Evolutionary conservation across 2,113 vertebrate species (phyloP), one percentile per base, ranked within the genome.

Genomic region (Stomatorhinus ivindoensis): DNA sequence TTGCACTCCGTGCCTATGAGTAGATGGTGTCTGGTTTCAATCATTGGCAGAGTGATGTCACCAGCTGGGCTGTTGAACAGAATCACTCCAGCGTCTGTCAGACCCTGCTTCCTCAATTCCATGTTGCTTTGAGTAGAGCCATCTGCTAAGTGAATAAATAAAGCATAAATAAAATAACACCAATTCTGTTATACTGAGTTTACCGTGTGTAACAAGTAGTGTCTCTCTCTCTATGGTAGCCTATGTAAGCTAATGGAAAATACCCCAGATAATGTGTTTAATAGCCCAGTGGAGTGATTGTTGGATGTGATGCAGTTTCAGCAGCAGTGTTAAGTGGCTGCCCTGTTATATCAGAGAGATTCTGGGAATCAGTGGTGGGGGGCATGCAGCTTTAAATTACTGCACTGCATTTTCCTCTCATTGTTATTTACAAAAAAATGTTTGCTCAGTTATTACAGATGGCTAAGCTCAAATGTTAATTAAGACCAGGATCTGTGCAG

Each of bases 381-480:
- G 88, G 15, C 76, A 90, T 86, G 89, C 69, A 86, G 73, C 61
- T 73, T 35, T 65, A 91, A 89, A 92, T 90, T 10, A 89, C 89
- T 88, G 44, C 89, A 31, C 87, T 90, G 53, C 31, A 39, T 86
- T 88, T 90, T 84, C 35, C 46, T 89, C 88, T 85, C 51, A 61
- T 84, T 89, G 27, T 42, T 21, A 84, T 31, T 89, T 85, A 7
- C 80, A 89, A 85, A 85, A 85, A 85, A 87, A 55, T 27, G 80
- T 91, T 69, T 90, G 65, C 82, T 91, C 87, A 91, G 86, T 92
- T 89, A 89, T 90, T 88, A 90, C 82, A 91, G 91, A 89, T 91
- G 89, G 88, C 89, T 90, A 90, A 85, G 76, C 88, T 89, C 55
- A 90, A 90, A 89, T 39, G 53, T 85, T 90, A 89, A 89, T 91